A percentile compares a stretch with the other conserved stretches of the same genome.
Evolutionary conservation across 2,797 vertebrate species (phyloP).

Genomic region (Eremophila alpestris): DNA sequence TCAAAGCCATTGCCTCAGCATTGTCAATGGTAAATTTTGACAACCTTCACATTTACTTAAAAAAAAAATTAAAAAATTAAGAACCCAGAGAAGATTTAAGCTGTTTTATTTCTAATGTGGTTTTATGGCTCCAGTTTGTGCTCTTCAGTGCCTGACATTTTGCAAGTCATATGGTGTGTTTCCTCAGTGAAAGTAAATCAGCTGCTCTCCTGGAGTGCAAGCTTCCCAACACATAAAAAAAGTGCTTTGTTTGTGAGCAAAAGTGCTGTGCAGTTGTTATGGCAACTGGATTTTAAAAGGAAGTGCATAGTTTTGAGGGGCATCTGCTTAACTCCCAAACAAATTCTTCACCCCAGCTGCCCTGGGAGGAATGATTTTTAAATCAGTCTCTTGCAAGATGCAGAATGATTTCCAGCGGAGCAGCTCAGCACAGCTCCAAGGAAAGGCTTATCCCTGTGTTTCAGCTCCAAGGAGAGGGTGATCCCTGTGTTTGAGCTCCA

Average conservation of each 20-base stretch:
- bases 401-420: slow-evolving; percentile 44
- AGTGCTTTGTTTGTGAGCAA: slow-evolving; percentile 60
- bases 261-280: slow-evolving; percentile 74
- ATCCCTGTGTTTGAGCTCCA: not conserved
- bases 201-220: slow-evolving; percentile 69
- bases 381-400: slow-evolving; percentile 33
- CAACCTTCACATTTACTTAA: slow-evolving; percentile 28
- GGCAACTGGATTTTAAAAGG: slow-evolving; percentile 71
- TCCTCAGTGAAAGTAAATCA: slow-evolving; percentile 74
- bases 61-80: not conserved
- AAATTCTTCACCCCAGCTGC: slow-evolving; percentile 59
- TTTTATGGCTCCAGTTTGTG: slow-evolving; percentile 24
- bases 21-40: not conserved
- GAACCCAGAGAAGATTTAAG: not conserved
- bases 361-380: slow-evolving; percentile 50
- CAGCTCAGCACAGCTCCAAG: slow-evolving; percentile 18
- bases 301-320: slow-evolving; percentile 48
- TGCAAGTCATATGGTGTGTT: slow-evolving; percentile 58
- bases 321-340: slow-evolving; percentile 60
- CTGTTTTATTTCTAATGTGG: slow-evolving; percentile 35
- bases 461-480: not conserved
- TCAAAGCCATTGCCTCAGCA: not conserved
- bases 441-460: not conserved
- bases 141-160: slow-evolving; percentile 64
- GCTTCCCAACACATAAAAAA: slow-evolving; percentile 68